Conservation (phyloP, 1,140 invertebrate genomes). For the Drosophila punjabiensis region DNA sequence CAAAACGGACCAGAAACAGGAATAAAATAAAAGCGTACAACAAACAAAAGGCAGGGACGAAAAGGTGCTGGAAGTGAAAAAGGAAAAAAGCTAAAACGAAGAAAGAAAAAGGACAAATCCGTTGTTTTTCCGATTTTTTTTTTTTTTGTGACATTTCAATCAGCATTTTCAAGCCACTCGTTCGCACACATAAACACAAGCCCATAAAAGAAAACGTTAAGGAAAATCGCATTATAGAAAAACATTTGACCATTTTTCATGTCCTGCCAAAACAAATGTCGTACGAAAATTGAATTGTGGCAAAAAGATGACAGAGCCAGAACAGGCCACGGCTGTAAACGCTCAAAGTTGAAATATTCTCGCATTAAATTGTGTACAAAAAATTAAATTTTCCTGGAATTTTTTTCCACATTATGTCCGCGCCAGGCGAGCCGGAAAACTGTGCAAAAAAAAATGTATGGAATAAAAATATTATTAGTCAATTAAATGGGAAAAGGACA, state of each 20-base stretch:
- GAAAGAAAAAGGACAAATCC: conserved; percentile 28
- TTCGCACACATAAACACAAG: conserved; percentile 35
- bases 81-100: not conserved
- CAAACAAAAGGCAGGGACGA: conserved; percentile 53
- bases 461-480: conserved; percentile 34
- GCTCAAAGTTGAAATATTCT: conserved; percentile 23
- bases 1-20: conserved; percentile 42
- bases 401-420: conserved; percentile 2
- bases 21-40: conserved; percentile 56
- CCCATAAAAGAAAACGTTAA: conserved; percentile 69
- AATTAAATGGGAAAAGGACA: conserved; percentile 29
- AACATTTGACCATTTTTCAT: conserved; percentile 79
- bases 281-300: conserved; percentile 72
- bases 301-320: conserved; percentile 44
- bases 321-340: conserved; percentile 32
- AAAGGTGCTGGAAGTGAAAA: conserved; percentile 14
- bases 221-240: conserved; percentile 78
- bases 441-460: conserved; percentile 11
- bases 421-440: not conserved
- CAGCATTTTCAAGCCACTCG: conserved; percentile 56
- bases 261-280: conserved; percentile 49
- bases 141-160: conserved; percentile 66
- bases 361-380: conserved; percentile 40
- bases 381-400: conserved; percentile 10
- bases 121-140: conserved; percentile 36